phyloP scores from a whole-genome alignment of 2,888 invertebrate genomes.

The Odontothrips loti region DNA sequence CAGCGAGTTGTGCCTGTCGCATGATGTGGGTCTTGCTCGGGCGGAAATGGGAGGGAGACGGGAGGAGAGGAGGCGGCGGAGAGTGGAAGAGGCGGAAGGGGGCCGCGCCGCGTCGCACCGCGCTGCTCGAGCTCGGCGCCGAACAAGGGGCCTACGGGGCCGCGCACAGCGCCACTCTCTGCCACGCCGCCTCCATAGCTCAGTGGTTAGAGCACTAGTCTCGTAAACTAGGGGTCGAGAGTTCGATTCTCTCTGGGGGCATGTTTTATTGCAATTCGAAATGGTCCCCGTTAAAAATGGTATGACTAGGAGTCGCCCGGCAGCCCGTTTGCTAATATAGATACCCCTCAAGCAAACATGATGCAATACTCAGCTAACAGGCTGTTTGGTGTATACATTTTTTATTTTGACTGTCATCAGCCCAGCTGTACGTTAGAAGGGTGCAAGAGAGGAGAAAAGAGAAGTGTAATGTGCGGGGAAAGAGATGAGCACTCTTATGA shows the following conservation, averaged over 20 bases:
- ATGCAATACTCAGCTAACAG: too few species aligned
- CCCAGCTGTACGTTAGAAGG: too few species aligned
- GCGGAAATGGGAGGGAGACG: background rate
- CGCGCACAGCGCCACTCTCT: background rate
- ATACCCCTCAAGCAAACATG: too few species aligned
- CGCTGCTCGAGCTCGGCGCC: background rate
- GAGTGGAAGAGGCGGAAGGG: background rate
- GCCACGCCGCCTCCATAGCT: slow-evolving; percentile 23
- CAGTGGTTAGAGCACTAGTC: slow-evolving; percentile 26
- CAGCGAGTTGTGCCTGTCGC: background rate
- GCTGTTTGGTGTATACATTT: too few species aligned
- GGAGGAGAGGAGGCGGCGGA: background rate
- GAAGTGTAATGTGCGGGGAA: too few species aligned
- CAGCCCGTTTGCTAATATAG: too few species aligned
- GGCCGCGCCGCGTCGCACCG: background rate
- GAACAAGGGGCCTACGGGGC: background rate
- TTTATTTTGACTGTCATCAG: too few species aligned
- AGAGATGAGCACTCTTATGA: too few species aligned
- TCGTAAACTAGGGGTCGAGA: slow-evolving; percentile 26
- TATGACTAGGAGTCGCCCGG: too few species aligned
- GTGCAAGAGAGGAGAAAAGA: too few species aligned
- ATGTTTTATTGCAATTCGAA: background rate
- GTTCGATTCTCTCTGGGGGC: slow-evolving; percentile 25
- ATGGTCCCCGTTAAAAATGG: too few species aligned
- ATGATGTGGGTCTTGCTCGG: background rate